Base-by-base conservation (phyloP, 2,797 vertebrate genomes). In the Cossypha polioptera region DNA sequence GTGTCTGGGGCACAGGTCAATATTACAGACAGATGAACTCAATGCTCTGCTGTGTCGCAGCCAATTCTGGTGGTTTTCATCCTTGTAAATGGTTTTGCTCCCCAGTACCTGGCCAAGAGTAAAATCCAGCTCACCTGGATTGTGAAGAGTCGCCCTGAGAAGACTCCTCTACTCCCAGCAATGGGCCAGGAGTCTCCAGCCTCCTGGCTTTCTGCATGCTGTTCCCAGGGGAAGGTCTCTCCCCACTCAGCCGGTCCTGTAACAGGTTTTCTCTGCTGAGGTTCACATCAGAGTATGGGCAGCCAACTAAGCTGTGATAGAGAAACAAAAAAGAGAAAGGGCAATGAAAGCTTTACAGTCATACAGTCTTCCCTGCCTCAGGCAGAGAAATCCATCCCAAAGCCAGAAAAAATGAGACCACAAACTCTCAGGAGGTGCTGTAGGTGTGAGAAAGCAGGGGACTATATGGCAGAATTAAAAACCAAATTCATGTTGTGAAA, bases 251-350 rank as follows among this genome's bases (percentile, higher is more conserved):
- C 26, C 99, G 98, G 96, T 99, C 98, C 22, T 98, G 99, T 71
- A 99, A 77, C 66, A 98, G 82, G 61, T 97, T 98, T n/a, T 99
- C 99, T 77, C 98, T 99, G 97, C 98, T 99, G 80, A 99, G 97
- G 95, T 99, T 99, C 71, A 98, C 94, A 84, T 99, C 98, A 1
- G 99, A 99, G 94, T 99, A 99, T 0, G 99, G 99, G 95, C 99
- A 99, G 95, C 99, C 99, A 94, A 99, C 97, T 73, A 98, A 97
- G 35, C 98, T 99, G 97, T 63, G 73, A 82, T 5, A 66, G 40
- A 40, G 24, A 9, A 61, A 87, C 45, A 42, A 29, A 13, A 12
- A 5, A 51, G 4, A 35, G 1, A 65, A 10, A 38, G n/a, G 43
- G 31, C 1, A 3, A 57, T 35, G 47, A n/a, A 47, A 17, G 43